Evolutionary conservation across 2,797 vertebrate genomes (phyloP).

Genomic region (Cichlasoma orientale): DNA sequence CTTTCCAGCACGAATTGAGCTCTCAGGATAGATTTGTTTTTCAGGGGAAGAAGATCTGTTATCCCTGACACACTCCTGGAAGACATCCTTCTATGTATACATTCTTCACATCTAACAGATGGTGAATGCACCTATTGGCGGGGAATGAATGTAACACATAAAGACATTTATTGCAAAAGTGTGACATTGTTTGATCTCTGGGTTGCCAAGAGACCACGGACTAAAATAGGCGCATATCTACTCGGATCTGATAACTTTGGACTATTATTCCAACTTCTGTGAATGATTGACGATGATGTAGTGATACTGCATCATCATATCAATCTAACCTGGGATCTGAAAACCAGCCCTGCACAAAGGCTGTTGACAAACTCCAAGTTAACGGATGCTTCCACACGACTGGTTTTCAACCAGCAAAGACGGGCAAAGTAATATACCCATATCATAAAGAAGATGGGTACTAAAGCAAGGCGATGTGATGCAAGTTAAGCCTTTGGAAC

Average conservation of each 20-base stretch:
- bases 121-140: background rate
- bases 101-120: background rate
- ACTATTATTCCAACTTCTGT: background rate
- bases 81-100: background rate
- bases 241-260: constrained; percentile 1
- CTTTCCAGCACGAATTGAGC: background rate
- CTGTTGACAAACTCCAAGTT: background rate
- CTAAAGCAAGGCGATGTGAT: background rate
- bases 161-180: background rate
- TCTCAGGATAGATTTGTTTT: background rate
- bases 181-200: background rate
- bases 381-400: background rate
- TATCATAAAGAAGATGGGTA: background rate
- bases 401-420: background rate
- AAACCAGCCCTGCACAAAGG: background rate
- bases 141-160: background rate
- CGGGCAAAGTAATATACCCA: background rate
- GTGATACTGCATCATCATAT: background rate
- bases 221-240: background rate
- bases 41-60: background rate
- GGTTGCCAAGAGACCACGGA: background rate
- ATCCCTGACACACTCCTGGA: background rate
- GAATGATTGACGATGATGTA: background rate
- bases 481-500: background rate
- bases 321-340: background rate